Evolutionary conservation across 2,113 vertebrate species (phyloP), one percentile per base, ranked within the genome.

Genomic region (Thunnus thynnus): DNA sequence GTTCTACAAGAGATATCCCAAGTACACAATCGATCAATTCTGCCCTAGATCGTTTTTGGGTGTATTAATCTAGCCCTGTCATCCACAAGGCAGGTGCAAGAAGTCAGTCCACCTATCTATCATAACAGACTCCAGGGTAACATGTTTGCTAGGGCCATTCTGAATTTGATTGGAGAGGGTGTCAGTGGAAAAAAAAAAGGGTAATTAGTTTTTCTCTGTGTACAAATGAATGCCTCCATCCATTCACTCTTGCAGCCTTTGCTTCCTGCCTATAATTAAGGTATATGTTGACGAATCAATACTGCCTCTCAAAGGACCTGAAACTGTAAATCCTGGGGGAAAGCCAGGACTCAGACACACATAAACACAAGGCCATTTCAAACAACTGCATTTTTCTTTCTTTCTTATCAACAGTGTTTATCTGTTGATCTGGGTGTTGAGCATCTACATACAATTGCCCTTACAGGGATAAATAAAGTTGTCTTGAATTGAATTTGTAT

Each of bases 271-370:
- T 69, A 61, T 67, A 57, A 87, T 44, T 66, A 73, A 69, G 12
- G 62, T n/a, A 27, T 47, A 72, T 30, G 67, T 72, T 78, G 64
- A 57, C 22, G 63, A 78, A 75, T 78, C 76, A 82, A 82, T 83
- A 77, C 13, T 44, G 41, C 56, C 14, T 69, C 76, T 62, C 63
- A 65, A 77, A 66, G 69, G 76, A 78, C 44, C 3, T 13, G 69
- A 63, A 32, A 60, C 10, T 54, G 27, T 75, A 67, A 66, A 65
- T 74, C 69, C 55, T 30, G 2, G 2, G 62, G n/a, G 50, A n/a
- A 17, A 10, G 58, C 16, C 30, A 52, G 20, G n/a, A 46, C 57
- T 58, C 20, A 47, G 27, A 20, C 44, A 27, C 18, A 9, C 7
- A 52, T 7, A 58, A 50, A 68, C 56, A 80, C 1, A 67, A 6